A percentile compares a stretch with the other conserved stretches of the same genome.
Conservation (phyloP, 2,797 vertebrate genomes). For the Sciaenops ocellatus region DNA sequence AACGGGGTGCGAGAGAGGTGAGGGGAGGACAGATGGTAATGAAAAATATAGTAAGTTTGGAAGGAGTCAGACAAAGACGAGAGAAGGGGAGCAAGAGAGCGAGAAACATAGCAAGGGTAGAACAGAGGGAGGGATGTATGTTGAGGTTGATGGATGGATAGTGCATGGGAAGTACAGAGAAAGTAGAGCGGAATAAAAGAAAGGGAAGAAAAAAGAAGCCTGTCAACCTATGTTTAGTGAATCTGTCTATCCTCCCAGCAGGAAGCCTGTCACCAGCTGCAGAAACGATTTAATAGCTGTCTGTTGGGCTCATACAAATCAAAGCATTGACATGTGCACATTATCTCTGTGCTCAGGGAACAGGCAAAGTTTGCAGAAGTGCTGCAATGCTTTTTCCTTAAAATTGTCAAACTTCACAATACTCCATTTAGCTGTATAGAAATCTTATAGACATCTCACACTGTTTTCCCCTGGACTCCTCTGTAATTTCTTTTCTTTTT, state of each 20-base stretch:
- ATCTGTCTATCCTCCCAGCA: constrained; percentile 82
- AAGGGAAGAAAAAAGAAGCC: constrained; percentile 83
- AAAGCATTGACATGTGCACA: constrained; percentile 83
- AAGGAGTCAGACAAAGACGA: constrained; percentile 58
- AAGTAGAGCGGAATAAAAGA: constrained; percentile 84
- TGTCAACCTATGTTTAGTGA: constrained; percentile 87
- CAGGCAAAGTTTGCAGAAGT: constrained; percentile 69
- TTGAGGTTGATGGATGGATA: constrained; percentile 83
- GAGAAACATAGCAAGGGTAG: constrained; percentile 59
- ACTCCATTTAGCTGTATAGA: constrained; percentile 46
- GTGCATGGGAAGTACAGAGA: constrained; percentile 80
- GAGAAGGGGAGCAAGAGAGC: constrained; percentile 47
- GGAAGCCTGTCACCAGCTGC: constrained; percentile 83
- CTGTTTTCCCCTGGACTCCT: constrained; percentile 24
- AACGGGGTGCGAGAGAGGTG: constrained; percentile 53
- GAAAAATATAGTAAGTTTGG: constrained; percentile 70
- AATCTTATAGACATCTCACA: constrained; percentile 42
- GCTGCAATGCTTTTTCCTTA: constrained; percentile 46
- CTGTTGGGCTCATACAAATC: constrained; percentile 82
- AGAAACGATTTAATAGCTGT: constrained; percentile 85
- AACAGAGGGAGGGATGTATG: constrained; percentile 76
- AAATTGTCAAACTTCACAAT: constrained; percentile 72
- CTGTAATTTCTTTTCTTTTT: constrained; percentile 29
- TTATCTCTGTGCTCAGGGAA: constrained; percentile 74
- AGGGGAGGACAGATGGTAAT: constrained; percentile 71